Conservation (phyloP, 2,113 vertebrate genomes). For the Lasiurus cinereus region DNA sequence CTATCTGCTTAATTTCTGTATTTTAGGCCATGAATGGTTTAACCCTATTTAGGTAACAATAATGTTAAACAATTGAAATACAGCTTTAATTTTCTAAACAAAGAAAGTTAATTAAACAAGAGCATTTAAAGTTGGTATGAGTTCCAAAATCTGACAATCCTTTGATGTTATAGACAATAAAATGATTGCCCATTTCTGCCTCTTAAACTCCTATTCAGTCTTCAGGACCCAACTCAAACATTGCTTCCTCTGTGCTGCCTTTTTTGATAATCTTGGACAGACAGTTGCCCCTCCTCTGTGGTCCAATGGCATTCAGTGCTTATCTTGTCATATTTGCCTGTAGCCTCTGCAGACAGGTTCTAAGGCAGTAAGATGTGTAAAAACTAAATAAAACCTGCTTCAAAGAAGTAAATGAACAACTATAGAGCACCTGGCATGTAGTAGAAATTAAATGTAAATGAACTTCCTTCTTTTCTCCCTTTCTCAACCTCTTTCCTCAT, state of each 20-base stretch:
- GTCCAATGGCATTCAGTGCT: not conserved
- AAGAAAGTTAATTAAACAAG: not conserved
- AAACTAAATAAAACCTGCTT: constrained; percentile 35
- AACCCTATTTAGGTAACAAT: not conserved
- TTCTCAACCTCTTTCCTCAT: constrained; percentile 22
- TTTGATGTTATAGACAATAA: not conserved
- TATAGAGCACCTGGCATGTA: not conserved
- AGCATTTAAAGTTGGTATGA: not conserved
- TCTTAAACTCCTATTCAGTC: constrained; percentile 13
- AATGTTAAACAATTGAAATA: not conserved
- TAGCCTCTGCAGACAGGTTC: not conserved
- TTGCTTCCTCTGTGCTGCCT: not conserved
- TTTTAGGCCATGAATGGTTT: not conserved
- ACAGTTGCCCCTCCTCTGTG: not conserved
- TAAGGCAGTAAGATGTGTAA: not conserved
- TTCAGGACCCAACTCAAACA: not conserved
- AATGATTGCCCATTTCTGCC: not conserved
- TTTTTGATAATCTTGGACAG: not conserved
- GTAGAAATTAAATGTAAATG: not conserved
- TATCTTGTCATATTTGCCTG: not conserved
- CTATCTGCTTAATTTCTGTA: not conserved
- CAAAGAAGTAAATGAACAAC: constrained; percentile 11
- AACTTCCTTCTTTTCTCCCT: constrained; percentile 32
- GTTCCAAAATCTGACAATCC: not conserved
- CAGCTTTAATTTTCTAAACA: not conserved